Base-by-base conservation (phyloP, 2,113 vertebrate genomes). In the Antechinus flavipes region DNA sequence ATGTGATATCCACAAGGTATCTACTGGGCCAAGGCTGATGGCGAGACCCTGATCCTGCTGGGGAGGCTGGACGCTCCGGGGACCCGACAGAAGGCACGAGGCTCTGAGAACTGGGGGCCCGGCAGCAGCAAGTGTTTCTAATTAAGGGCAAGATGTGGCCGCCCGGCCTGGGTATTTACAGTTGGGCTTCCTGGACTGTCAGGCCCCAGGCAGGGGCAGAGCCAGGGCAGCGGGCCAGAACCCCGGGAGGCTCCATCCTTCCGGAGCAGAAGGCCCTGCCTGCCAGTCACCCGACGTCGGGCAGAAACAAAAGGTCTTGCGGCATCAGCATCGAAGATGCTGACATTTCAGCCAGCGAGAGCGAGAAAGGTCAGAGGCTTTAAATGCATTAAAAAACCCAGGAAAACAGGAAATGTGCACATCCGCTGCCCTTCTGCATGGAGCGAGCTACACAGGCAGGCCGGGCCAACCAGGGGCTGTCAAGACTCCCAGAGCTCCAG, bases 161-260 rank as follows among this genome's bases (percentile, higher is more conserved):
- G 93, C 92, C 91, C 92, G 68, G 92, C 91, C 96, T 96, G 91
- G 93, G n/a, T 98, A 92, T 97, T 97, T 97, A 97, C 94, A 96
- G 50, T 91, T 58, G 46, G 94, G 76, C 93, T 97, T 98, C 97
- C 96, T 97, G 97, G 92, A 96, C 2, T 89, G 93, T 97, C 96
- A 97, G 97, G 94, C 54, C 92, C 91, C 50, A 96, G 97, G 96
- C 95, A 89, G 96, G 90, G 93, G 91, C 68, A 93, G 84, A 84
- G 92, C 68, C 54, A 19, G 56, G 94, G 92, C 96, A 52, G 68
- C 89, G 96, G 95, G 94, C 95, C 95, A 94, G 97, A 95, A 84
- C 27, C 55, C 90, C 92, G 91, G 89, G 95, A 93, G 96, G 97
- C 91, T 8, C 35, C 46, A 89, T 76, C 54, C 54, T 89, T 96